These are phyloP conservation scores for Tryphoninae sp. DNA, from an alignment of 2,888 invertebrate genomes.

Conservation along the genomic window DNA sequence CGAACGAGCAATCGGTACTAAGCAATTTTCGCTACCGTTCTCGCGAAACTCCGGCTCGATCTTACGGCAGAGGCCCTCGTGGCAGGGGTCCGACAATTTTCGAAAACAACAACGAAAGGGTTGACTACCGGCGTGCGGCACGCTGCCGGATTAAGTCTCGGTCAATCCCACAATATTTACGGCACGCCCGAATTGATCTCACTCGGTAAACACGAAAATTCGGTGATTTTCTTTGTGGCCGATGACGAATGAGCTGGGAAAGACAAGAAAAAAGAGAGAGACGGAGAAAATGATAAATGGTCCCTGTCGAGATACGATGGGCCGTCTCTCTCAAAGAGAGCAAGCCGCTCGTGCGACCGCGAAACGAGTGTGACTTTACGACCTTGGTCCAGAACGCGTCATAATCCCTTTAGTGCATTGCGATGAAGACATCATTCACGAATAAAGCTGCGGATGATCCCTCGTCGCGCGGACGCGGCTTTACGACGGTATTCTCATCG, in stretches of 20 bases:
- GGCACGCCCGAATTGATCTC: conserved; percentile 57
- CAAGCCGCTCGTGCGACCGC: conserved; percentile 7
- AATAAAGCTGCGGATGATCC: conserved; percentile 50
- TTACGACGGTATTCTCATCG: conserved; percentile 41
- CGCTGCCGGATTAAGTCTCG: conserved; percentile 48
- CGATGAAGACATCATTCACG: conserved; percentile 63
- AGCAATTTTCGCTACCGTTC: conserved; percentile 55
- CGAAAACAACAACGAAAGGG: conserved; percentile 61
- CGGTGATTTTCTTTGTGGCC: conserved; percentile 75
- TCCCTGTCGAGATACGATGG: conserved; percentile 33
- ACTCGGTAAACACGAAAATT: conserved; percentile 63
- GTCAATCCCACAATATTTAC: conserved; percentile 71
- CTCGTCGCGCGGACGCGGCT: conserved; percentile 22
- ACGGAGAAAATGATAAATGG: background rate
- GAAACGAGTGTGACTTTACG: conserved; percentile 50
- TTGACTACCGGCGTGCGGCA: conserved; percentile 41
- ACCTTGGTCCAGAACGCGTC: conserved; percentile 61
- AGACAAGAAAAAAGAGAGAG: conserved; percentile 20
- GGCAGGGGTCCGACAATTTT: conserved; percentile 17
- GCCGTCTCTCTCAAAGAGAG: conserved; percentile 35
- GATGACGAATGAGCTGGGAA: conserved; percentile 21
- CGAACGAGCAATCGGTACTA: conserved; percentile 48
- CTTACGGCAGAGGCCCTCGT: conserved; percentile 8
- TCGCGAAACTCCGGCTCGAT: background rate
- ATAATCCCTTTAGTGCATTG: conserved; percentile 62